Evolutionary conservation across 2,113 vertebrate genomes (phyloP), one percentile per base, ranked within the genome.

Genomic region (Oostethus manadensis): DNA sequence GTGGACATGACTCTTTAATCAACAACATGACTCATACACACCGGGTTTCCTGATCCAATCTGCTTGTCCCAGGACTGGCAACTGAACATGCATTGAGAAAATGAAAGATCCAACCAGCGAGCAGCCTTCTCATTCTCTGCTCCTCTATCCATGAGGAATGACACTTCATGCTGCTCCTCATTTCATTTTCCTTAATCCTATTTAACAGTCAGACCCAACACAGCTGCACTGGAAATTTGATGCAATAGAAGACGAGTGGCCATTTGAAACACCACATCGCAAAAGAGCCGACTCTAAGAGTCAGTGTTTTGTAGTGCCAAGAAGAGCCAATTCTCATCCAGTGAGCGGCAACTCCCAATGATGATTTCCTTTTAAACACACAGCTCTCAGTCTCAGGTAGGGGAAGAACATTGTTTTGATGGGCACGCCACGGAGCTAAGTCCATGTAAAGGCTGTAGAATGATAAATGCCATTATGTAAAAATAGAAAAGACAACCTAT

Each of bases 151-250:
- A n/a, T n/a, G 45, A 72, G 58, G 66, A 82, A 75, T 57, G 40
- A 51, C 60, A 74, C 68, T 76, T 72, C 60, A 22, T 35, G 40
- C 47, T 53, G 47, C 71, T 56, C 66, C 60, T 81, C 62, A 85
- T 83, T 74, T 70, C 13, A 83, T 83, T 76, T 72, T 53, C 53
- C 60, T 9, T 72, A 71, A 78, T 79, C 62, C 62, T 51, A 70
- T 81, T 79, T 64, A 57, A 22, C 56, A 68, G 61, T 65, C 46
- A 43, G 46, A 56, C 53, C 29, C 60, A 58, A 48, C 48, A 17
- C 57, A 49, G 70, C 58, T 47, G 60, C 51, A 64, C 8, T 1
- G 13, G n/a, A 48, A 48, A 47, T 20, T n/a, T 47, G 6, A 47
- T n/a, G n/a, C 45, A 20, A 47, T 62, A 58, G 60, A 46, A 0